Evolutionary conservation across 2,888 invertebrate species (phyloP), one percentile per base, ranked within the genome.

Genomic region (Eilema depressum): DNA sequence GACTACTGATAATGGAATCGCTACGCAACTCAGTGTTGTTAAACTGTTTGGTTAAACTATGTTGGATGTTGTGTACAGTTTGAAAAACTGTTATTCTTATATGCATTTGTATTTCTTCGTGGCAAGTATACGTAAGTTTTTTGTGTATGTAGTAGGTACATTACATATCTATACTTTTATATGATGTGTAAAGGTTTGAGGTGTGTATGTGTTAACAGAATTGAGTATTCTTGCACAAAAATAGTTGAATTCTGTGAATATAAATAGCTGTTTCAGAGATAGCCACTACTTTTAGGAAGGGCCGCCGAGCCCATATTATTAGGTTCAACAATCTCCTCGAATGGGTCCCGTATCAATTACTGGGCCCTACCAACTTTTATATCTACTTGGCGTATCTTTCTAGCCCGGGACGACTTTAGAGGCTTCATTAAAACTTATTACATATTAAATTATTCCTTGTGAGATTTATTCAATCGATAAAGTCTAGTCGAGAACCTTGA

Each of bases 1-100:
- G 79, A 83, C 83, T 77, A 72, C 80, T 79, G 82, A 86, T 83
- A 83, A 84, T 88, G 87, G 84, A 82, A 85, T 85, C 82, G 74
- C 81, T 83, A 73, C 80, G 78, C 83, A 69, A 69, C 75, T 68
- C 75, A 75, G 85, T 81, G 75, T 70, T 81, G 73, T 71, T 74
- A 69, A 63, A 64, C 72, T 68, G 68, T 79, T 76, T 68, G 63
- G 70, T 72, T 69, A 74, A 77, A 74, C 69, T 69, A 75, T 81
- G 75, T 81, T 83, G 71, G 75, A 71, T 64, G 65, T 78, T 79
- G 80, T 81, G 83, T 79, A 75, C 61, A 73, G 75, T 81, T 76
- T 72, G 70, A 76, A 75, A 76, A 77, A 72, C 71, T 75, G 75
- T 81, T 79, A 70, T 28, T 59, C 23, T 60, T 65, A 64, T 63